These are phyloP conservation scores for Nymphalis polychloros DNA, from an alignment of 2,888 invertebrate species.

Conservation along the genomic window DNA sequence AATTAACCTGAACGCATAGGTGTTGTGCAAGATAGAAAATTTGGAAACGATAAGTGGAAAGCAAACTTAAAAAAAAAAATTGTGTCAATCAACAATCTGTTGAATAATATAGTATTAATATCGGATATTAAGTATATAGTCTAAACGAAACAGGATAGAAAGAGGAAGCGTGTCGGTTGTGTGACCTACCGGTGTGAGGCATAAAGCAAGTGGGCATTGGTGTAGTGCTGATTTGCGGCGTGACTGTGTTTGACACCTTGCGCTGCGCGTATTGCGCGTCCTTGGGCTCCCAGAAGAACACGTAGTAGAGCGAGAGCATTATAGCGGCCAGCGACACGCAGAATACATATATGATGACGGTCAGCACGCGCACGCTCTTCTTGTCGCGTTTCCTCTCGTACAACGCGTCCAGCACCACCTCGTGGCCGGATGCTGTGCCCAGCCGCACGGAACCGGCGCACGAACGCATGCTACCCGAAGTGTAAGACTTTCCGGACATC, in stretches of 20 bases:
- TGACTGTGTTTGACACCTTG: conserved; percentile 78
- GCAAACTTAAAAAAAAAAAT: not conserved
- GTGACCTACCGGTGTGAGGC: conserved; percentile 80
- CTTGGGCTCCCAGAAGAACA: conserved; percentile 95
- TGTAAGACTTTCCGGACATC: conserved; percentile 82
- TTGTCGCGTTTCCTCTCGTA: conserved; percentile 92
- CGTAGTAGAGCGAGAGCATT: conserved; percentile 95
- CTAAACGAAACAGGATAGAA: not conserved
- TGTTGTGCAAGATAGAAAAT: conserved; percentile 8
- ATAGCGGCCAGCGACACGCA: conserved; percentile 97
- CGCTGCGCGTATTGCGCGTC: conserved; percentile 77
- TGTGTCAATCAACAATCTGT: not conserved
- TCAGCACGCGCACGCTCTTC: conserved; percentile 94
- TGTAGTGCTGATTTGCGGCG: conserved; percentile 79
- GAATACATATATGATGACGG: conserved; percentile 96
- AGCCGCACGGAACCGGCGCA: conserved; percentile 72
- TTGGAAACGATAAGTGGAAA: not conserved
- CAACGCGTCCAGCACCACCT: conserved; percentile 86
- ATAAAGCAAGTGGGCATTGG: conserved; percentile 81
- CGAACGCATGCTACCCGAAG: conserved; percentile 80
- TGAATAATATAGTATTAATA: not conserved
- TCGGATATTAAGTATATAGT: not conserved
- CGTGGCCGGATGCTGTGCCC: conserved; percentile 71
- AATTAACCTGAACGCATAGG: not conserved
- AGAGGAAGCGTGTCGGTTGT: conserved; percentile 64